Percentiles rank a stretch among this genome's conserved stretches.
Evolutionary conservation across 2,888 invertebrate species (phyloP).

Genomic region (Xestoiulus laeticollis): DNA sequence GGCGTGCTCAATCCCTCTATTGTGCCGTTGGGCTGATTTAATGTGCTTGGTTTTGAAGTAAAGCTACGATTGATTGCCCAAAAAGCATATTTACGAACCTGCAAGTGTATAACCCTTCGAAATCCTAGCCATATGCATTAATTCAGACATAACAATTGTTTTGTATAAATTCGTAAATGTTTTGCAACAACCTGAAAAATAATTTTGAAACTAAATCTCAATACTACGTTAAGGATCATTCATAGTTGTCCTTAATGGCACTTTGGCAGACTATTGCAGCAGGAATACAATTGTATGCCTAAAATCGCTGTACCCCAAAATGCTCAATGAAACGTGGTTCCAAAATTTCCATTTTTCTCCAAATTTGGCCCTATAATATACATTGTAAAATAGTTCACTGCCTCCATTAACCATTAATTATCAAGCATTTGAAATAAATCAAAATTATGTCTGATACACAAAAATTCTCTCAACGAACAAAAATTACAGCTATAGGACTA

Average conservation of each 20-base stretch:
- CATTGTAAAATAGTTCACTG: background rate
- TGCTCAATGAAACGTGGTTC: slow-evolving; percentile 35
- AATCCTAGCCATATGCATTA: background rate
- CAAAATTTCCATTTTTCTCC: background rate
- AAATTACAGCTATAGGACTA: background rate
- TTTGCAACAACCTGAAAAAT: too few relatives aligned
- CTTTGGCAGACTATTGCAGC: background rate
- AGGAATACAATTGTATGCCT: background rate
- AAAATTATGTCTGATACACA: background rate
- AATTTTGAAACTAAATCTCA: background rate
- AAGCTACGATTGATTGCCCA: background rate
- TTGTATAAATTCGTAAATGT: background rate
- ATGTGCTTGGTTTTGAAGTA: background rate
- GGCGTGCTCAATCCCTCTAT: too few relatives aligned
- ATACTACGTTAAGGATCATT: background rate
- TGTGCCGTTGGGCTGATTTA: background rate
- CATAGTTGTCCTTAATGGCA: background rate
- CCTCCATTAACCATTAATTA: slow-evolving; percentile 1
- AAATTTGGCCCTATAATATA: background rate
- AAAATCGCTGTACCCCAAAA: background rate
- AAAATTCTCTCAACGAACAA: background rate
- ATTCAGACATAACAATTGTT: background rate
- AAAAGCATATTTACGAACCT: background rate
- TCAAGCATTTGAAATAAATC: background rate
- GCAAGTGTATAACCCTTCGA: background rate